Conservation (phyloP, 1,140 invertebrate genomes). For the Drosophila funebris region DNA sequence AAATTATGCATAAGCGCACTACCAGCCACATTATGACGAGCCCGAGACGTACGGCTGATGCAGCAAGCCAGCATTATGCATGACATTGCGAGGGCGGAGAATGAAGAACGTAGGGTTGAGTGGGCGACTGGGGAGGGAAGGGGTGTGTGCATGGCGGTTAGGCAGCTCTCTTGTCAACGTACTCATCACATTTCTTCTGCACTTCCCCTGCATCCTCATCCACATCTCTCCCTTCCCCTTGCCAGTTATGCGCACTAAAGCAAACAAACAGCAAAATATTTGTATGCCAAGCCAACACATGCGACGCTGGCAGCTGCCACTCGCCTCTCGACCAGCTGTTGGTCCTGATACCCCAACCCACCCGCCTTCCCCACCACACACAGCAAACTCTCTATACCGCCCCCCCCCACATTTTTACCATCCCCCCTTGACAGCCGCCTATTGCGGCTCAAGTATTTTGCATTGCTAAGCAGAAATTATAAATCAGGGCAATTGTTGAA, state of each 20-base stretch:
- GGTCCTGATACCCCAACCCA: no score
- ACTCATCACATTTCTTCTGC: slow-evolving; percentile 68
- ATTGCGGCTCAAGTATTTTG: slow-evolving; percentile 79
- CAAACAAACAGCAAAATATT: slow-evolving; percentile 82
- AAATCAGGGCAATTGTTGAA: slow-evolving; percentile 82
- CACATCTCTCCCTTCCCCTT: not conserved
- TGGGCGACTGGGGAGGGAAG: not conserved
- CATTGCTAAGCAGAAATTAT: slow-evolving; percentile 82
- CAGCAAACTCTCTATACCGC: no score
- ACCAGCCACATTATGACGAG: slow-evolving; percentile 76
- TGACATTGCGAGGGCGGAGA: slow-evolving; percentile 31
- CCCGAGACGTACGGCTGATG: slow-evolving; percentile 66
- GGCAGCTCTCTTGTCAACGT: slow-evolving; percentile 73
- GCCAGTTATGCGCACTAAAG: slow-evolving; percentile 75
- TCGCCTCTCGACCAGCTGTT: slow-evolving; percentile 10
- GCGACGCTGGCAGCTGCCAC: slow-evolving; percentile 65
- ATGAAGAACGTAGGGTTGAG: not conserved
- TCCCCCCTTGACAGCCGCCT: slow-evolving; percentile 25
- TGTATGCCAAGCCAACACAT: slow-evolving; percentile 82
- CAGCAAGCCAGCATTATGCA: slow-evolving; percentile 75
- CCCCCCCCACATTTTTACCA: not conserved
- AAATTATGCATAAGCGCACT: slow-evolving; percentile 82
- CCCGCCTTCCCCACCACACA: no score
- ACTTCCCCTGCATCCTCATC: slow-evolving; percentile 2
- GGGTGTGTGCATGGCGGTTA: slow-evolving; percentile 7